Evolutionary conservation across 1,140 invertebrate species (phyloP), one percentile per base, ranked within the genome.

Genomic region (Euura saliciscinereae): DNA sequence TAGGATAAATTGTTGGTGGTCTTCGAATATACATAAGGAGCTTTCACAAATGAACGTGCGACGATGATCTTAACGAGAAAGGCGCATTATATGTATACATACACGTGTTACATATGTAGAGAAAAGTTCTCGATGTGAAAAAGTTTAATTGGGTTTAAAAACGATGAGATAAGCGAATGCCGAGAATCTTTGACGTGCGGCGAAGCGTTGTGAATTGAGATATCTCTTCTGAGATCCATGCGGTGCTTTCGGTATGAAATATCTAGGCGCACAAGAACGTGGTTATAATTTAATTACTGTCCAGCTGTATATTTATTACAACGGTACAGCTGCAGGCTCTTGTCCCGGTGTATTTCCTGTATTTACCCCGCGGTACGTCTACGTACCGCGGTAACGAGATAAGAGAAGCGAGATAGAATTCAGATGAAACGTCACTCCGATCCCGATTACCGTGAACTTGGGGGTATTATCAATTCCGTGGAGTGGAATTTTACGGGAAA

Each of bases 221-320:
- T 59, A 59, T 5, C 51, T 59, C 51, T 2, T 59, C 51, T n/a
- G n/a, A 59, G 51, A 59, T 59, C 51, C 4, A n/a, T 2, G 2
- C n/a, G n/a, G n/a, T n/a, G n/a, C 51, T 59, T 59, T 3, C 8
- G 51, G n/a, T 59, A 59, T 59, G 51, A 59, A 59, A 59, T 59
- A 59, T 59, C n/a, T 59, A 8, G 2, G n/a, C 51, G n/a, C 51
- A 59, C n/a, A 59, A 59, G n/a, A 59, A 59, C 51, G 51, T 4
- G 51, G 51, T 59, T 59, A 59, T 59, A 59, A 59, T 59, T 59
- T 59, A 59, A 59, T 59, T 59, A 5, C 51, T 59, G 51, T n/a
- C n/a, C 51, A 59, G 8, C 51, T 10, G 51, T 59, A n/a, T 59
- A n/a, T 59, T 3, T 59, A n/a, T n/a, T 59, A n/a, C 2, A 59